These are phyloP conservation scores for Lasiommata megera DNA, from an alignment of 2,888 invertebrate species.

Conservation along the genomic window DNA sequence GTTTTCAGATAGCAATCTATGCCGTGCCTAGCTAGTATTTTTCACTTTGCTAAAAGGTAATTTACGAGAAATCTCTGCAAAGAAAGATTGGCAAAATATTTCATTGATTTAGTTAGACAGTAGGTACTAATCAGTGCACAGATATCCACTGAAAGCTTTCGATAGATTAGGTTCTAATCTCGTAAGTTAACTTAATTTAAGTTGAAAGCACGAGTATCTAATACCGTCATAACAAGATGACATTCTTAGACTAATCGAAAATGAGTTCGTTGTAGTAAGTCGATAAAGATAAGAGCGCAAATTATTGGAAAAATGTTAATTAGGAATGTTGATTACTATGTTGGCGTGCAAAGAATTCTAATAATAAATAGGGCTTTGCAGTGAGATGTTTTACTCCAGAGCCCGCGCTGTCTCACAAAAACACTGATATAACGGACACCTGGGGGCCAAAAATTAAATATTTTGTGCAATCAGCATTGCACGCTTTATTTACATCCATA, in stretches of 20 bases:
- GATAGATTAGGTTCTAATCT: background rate
- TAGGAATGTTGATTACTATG: background rate
- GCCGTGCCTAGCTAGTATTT: too few relatives aligned
- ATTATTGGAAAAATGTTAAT: constrained; percentile 2
- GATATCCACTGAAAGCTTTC: background rate
- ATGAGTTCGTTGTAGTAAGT: background rate
- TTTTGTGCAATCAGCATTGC: too few relatives aligned
- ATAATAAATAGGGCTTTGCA: too few relatives aligned
- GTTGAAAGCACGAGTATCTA: background rate
- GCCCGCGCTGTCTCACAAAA: too few relatives aligned
- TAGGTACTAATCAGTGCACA: background rate
- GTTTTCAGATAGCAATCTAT: too few relatives aligned
- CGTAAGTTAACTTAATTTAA: background rate
- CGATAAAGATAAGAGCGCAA: background rate
- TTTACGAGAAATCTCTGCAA: too few relatives aligned
- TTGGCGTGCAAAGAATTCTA: background rate
- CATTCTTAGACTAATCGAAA: background rate
- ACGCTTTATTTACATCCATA: too few relatives aligned
- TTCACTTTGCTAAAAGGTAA: too few relatives aligned
- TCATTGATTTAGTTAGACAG: background rate
- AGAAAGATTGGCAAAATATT: constrained; percentile 18
- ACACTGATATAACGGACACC: too few relatives aligned
- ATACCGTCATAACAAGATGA: background rate
- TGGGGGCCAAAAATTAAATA: too few relatives aligned
- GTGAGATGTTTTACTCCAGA: too few relatives aligned